Percentiles rank a stretch among this genome's conserved stretches.
Conservation (phyloP, 2,797 vertebrate genomes). For the Poecile montanus region DNA sequence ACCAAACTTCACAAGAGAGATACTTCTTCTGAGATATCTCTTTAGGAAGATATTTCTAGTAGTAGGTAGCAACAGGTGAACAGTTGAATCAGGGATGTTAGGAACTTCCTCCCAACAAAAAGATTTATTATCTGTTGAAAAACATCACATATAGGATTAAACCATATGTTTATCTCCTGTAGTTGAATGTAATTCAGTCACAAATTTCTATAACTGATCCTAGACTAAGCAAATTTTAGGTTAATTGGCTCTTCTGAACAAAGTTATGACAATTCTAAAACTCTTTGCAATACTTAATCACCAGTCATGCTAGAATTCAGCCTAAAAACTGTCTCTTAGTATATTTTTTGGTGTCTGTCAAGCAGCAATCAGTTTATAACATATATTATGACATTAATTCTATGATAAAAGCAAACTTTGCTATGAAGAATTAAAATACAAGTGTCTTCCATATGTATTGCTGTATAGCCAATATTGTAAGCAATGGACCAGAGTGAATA, state of each 20-base stretch:
- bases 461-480: not conserved
- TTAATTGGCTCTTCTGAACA: not conserved
- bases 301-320: not conserved
- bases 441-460: not conserved
- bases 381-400: not conserved
- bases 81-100: not conserved
- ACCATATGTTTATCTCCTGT: not conserved
- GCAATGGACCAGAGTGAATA: not conserved
- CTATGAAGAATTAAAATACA: not conserved
- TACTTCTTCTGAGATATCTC: not conserved
- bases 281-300: not conserved
- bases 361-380: not conserved
- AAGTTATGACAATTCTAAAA: not conserved
- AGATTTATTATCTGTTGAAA: not conserved
- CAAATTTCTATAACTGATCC: not conserved
- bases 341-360: not conserved
- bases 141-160: not conserved
- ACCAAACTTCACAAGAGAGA: not conserved
- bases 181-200: not conserved
- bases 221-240: not conserved
- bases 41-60: not conserved
- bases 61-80: not conserved
- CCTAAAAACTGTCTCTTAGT: not conserved
- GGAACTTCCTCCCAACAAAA: not conserved
- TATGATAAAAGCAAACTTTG: not conserved